Conservation (phyloP, 2,888 invertebrate genomes). For the Watsonalla binaria region DNA sequence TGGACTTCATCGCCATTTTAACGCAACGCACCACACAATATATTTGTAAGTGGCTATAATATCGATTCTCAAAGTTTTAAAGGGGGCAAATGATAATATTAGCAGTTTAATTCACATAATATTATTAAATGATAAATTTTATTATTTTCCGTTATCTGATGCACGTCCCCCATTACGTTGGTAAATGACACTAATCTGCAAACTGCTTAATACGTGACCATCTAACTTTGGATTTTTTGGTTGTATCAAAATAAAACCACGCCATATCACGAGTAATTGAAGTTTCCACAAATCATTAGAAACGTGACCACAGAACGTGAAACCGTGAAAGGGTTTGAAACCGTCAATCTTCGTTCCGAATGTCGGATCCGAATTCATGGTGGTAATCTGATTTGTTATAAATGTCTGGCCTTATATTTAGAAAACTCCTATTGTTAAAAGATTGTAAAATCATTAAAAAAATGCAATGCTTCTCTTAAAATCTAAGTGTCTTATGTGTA, state of each 20-base stretch:
- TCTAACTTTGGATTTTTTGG: not conserved
- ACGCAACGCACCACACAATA: no score
- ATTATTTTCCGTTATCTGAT: slow-evolving; percentile 9
- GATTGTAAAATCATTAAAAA: no score
- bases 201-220: slow-evolving; percentile 5
- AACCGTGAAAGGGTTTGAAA: slow-evolving; percentile 26
- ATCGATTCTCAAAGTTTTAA: no score
- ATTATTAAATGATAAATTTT: no score
- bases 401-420: not conserved
- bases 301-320: slow-evolving; percentile 35
- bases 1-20: slow-evolving; percentile 41
- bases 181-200: slow-evolving; percentile 4
- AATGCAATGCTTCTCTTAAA: no score
- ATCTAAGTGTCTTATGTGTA: no score
- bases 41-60: no score
- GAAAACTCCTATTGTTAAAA: no score
- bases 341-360: slow-evolving; percentile 15
- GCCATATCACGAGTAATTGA: slow-evolving; percentile 20
- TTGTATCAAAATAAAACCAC: slow-evolving; percentile 14
- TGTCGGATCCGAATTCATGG: not conserved
- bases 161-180: slow-evolving; percentile 9
- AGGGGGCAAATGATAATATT: no score
- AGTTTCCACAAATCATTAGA: slow-evolving; percentile 31
- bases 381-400: not conserved
- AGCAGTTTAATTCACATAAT: no score